Evolutionary conservation across 2,888 invertebrate genomes (phyloP).

Genomic region (Thera britannica): DNA sequence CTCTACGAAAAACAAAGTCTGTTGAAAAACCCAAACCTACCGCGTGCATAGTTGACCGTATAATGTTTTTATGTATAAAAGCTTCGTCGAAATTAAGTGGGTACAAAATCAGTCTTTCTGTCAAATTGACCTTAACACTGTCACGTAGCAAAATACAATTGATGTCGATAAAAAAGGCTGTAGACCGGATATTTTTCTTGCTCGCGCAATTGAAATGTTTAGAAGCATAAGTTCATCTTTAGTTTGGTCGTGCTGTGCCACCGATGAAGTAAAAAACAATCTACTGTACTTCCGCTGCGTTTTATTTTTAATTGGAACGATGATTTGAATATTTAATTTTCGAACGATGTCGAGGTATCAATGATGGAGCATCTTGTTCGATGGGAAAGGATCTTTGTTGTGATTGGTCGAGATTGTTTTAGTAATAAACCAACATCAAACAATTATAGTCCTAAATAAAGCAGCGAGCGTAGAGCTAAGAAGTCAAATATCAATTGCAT

Average conservation of each 20-base stretch:
- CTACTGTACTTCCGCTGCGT: conserved; percentile 65
- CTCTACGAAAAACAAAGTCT: conserved; percentile 47
- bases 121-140: conserved; percentile 71
- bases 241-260: conserved; percentile 34
- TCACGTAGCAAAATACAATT: conserved; percentile 68
- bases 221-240: conserved; percentile 36
- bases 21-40: conserved; percentile 62
- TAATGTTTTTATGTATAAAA: conserved; percentile 53
- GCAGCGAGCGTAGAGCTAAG: too few relatives aligned
- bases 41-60: conserved; percentile 66
- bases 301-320: conserved; percentile 58
- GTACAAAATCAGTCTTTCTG: conserved; percentile 53
- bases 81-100: conserved; percentile 24
- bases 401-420: conserved; percentile 26
- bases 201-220: conserved; percentile 31
- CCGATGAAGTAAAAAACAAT: conserved; percentile 47
- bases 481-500: too few relatives aligned
- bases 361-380: conserved; percentile 48
- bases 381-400: conserved; percentile 42
- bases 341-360: conserved; percentile 46
- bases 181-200: conserved; percentile 44
- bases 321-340: conserved; percentile 61
- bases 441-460: not conserved
- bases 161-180: conserved; percentile 52
- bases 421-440: conserved; percentile 11